A percentile compares a stretch with the other conserved stretches of the same genome.
Evolutionary conservation across 2,888 invertebrate genomes (phyloP).

Genomic region (Chrysina gloriosa): DNA sequence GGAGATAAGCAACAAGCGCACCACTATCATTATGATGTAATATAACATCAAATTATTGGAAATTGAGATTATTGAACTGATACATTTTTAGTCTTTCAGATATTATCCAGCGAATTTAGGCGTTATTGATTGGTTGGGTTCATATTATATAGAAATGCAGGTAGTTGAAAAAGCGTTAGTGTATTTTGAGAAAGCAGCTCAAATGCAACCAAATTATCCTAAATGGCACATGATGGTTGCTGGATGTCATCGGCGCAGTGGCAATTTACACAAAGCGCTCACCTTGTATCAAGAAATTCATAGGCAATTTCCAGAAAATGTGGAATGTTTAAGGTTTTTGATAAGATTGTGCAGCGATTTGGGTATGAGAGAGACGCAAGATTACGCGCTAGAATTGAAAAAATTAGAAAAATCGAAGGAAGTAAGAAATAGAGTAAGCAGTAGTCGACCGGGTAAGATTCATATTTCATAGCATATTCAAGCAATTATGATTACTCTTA

Average conservation of each 20-base stretch:
- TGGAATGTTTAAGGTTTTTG: slow-evolving; percentile 90
- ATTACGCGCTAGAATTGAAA: slow-evolving; percentile 86
- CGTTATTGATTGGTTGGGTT: slow-evolving; percentile 89
- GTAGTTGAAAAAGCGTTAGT: slow-evolving; percentile 87
- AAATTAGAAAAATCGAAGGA: slow-evolving; percentile 71
- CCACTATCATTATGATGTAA: slow-evolving; percentile 83
- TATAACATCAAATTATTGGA: not conserved
- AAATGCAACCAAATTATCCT: slow-evolving; percentile 82
- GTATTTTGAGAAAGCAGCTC: slow-evolving; percentile 84
- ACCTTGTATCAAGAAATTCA: slow-evolving; percentile 88
- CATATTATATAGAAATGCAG: slow-evolving; percentile 89
- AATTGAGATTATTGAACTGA: not conserved
- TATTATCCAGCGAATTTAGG: slow-evolving; percentile 78
- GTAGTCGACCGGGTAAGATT: slow-evolving; percentile 70
- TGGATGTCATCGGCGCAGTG: slow-evolving; percentile 84
- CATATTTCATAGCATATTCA: not conserved
- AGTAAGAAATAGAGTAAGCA: slow-evolving; percentile 69
- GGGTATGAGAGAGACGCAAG: slow-evolving; percentile 89
- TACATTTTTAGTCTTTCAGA: slow-evolving; percentile 71
- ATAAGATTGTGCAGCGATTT: slow-evolving; percentile 90
- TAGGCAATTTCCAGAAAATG: slow-evolving; percentile 91
- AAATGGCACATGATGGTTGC: slow-evolving; percentile 90
- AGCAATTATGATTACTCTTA: not conserved
- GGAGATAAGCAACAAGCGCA: slow-evolving; percentile 93
- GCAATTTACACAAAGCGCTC: slow-evolving; percentile 73